Evolutionary conservation across 2,797 vertebrate genomes (phyloP).

Genomic region (Lithobates pipiens): DNA sequence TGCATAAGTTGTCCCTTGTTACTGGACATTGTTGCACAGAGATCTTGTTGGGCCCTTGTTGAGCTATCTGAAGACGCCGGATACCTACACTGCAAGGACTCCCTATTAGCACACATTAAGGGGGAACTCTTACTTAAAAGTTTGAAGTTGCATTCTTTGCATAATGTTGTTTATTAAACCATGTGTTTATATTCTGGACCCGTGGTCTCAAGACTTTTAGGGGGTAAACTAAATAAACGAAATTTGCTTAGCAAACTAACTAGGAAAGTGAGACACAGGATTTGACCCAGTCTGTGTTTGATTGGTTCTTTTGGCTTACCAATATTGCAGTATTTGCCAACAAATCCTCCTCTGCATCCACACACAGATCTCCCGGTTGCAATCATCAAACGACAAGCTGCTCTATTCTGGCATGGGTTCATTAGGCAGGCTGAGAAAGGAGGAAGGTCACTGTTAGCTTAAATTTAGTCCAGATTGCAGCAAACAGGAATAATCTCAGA

Average conservation of each 20-base stretch:
- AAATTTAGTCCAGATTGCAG: not conserved
- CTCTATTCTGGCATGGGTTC: slow-evolving; percentile 86
- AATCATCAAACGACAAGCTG: slow-evolving; percentile 81
- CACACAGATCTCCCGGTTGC: slow-evolving; percentile 80
- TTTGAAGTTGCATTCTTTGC: too few species aligned
- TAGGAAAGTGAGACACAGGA: not conserved
- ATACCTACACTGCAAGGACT: too few species aligned
- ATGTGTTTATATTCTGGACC: too few species aligned
- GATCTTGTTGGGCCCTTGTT: too few species aligned
- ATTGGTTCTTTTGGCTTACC: slow-evolving; percentile 75
- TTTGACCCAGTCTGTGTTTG: not conserved
- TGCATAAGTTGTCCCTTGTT: too few species aligned
- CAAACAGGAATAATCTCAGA: too few species aligned
- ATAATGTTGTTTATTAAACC: too few species aligned
- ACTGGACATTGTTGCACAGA: too few species aligned
- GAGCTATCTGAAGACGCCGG: too few species aligned
- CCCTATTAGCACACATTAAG: too few species aligned
- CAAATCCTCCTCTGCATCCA: slow-evolving; percentile 77
- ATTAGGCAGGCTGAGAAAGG: slow-evolving; percentile 77
- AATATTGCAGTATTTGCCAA: slow-evolving; percentile 83
- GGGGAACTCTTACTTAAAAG: too few species aligned
- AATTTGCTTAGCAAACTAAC: not conserved
- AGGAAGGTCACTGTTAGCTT: not conserved
- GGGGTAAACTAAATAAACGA: not conserved
- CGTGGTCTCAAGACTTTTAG: too few species aligned